phyloP scores from a whole-genome alignment of 2,888 invertebrate genomes.

The Helleia helle region DNA sequence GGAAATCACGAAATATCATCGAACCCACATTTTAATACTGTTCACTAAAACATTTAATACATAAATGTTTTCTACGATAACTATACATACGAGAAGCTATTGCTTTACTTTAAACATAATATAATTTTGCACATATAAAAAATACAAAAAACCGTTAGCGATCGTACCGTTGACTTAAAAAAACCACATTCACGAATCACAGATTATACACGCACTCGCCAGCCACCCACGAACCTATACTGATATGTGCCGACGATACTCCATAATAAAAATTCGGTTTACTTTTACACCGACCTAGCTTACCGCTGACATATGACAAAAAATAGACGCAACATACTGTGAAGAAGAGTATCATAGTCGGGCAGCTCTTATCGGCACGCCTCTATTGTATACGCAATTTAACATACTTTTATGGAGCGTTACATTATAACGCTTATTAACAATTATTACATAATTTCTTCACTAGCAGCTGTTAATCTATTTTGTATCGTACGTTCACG shows the following conservation, averaged over 20 bases:
- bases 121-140: constrained; percentile 23
- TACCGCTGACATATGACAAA: constrained; percentile 29
- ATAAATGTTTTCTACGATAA: constrained; percentile 1
- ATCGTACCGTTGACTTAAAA: constrained; percentile 25
- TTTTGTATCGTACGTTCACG: constrained; percentile 5
- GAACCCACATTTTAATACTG: constrained; percentile 6
- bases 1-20: constrained; percentile 3
- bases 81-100: constrained; percentile 19
- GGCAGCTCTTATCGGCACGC: no score
- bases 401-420: no score
- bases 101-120: constrained; percentile 18
- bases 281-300: constrained; percentile 24
- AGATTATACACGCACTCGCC: constrained; percentile 48
- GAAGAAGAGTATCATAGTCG: no score
- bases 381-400: no score
- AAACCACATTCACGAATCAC: constrained; percentile 60
- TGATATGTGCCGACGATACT: constrained; percentile 52
- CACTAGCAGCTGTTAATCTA: constrained; percentile 27
- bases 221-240: constrained; percentile 36
- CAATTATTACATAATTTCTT: no score
- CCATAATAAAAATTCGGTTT: constrained; percentile 30
- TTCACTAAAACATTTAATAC: constrained; percentile 1
- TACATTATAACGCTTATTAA: no score
- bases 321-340: constrained; percentile 7
- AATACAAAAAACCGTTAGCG: constrained; percentile 26